These are phyloP conservation scores for Cheracebus regulus DNA, from an alignment of 2,797 vertebrate species.

Conservation along the genomic window DNA sequence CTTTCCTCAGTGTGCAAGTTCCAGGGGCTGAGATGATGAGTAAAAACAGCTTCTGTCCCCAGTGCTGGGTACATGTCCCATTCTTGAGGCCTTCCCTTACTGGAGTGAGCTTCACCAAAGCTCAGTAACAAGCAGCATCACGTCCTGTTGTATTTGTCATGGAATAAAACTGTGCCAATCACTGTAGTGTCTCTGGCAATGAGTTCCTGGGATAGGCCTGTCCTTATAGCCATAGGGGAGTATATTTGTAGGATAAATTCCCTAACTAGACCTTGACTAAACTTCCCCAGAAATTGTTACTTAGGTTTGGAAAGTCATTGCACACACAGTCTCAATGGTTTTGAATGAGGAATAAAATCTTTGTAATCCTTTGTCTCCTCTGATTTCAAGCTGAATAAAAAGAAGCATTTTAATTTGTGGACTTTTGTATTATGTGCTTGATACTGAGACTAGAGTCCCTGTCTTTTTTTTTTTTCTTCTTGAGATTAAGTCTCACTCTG, in stretches of 20 bases:
- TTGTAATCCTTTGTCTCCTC: neutral
- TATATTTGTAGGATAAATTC: neutral
- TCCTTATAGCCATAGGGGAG: neutral
- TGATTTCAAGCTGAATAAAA: conserved; percentile 5
- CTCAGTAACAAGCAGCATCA: neutral
- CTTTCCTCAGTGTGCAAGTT: no score
- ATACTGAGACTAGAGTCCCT: neutral
- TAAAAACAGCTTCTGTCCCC: neutral
- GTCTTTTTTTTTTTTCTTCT: neutral
- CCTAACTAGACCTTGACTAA: conserved; percentile 26
- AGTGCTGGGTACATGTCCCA: rapidly evolving
- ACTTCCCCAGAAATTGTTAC: conserved; percentile 3
- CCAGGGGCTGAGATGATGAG: neutral
- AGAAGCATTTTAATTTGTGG: neutral
- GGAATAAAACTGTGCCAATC: conserved; percentile 25
- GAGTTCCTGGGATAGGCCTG: neutral
- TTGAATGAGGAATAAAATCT: neutral
- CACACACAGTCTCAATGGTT: neutral
- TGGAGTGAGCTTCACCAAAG: neutral
- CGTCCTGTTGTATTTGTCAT: neutral
- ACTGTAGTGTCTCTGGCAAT: conserved; percentile 26
- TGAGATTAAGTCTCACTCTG: no score
- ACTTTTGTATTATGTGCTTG: neutral
- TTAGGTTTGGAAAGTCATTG: conserved; percentile 4
- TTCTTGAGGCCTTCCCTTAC: neutral